Evolutionary conservation across 2,113 vertebrate species (phyloP), one percentile per base, ranked within the genome.

Genomic region (Chlorodrepanis virens): DNA sequence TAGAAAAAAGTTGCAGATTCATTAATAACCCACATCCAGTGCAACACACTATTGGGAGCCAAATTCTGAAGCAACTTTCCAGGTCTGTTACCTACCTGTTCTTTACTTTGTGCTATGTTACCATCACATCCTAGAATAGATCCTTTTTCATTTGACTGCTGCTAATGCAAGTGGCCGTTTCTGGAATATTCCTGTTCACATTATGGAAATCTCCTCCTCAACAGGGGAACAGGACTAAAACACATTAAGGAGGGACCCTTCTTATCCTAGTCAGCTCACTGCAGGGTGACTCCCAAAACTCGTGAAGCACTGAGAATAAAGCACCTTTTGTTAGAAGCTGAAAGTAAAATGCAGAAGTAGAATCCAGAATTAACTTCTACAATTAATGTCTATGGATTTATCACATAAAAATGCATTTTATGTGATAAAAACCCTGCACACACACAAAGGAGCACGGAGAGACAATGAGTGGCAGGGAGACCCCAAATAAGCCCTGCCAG

Each of bases 241-340:
- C 8, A 44, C 4, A 0, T 35, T 6, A 10, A 61, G 8, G 25
- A 56, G 12, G 7, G 5, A 59, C 2, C 4, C 27, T 64, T 53
- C 35, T 67, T 40, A 40, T 28, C 14, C 17, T 17, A 3, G 1
- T 28, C 54, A 44, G 18, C 33, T 35, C 28, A 40, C 14, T 44
- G 33, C 45, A 33, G 24, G 19, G 7, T 60, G 47, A 52, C 29
- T 64, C 37, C 18, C 7, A 35, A 67, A 60, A 76, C 61, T 67
- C 27, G 29, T 1, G 23, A 4, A n/a, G 14, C 25, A 28, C 10
- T 52, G 59, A 72, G 9, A 71, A 72, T 50, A 71, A 70, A 79
- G 35, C 4, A 15, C 4, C 14, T 23, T 27, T 31, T 35, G 11
- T 31, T 21, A 68, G n/a, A 57, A 83, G 15, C 25, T 86, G 59